A percentile compares a stretch with the other conserved stretches of the same genome.
Conservation (phyloP, 1,140 invertebrate genomes). For the Solen grandis region DNA sequence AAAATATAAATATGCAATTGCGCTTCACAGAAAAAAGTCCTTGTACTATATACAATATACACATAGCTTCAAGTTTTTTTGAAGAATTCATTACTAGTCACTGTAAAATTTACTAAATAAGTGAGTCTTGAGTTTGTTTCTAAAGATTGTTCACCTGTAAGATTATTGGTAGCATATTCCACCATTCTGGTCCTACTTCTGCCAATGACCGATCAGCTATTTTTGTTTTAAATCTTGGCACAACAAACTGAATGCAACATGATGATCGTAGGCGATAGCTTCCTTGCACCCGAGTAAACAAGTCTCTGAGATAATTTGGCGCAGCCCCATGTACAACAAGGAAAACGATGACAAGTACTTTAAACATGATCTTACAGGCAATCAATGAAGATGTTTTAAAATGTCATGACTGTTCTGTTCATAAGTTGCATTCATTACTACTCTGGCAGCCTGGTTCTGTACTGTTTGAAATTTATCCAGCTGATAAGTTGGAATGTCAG, state of each 20-base stretch:
- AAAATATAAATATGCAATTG: no score
- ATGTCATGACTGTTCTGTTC: not conserved
- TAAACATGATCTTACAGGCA: not conserved
- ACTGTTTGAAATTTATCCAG: conserved; percentile 21
- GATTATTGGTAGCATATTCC: not conserved
- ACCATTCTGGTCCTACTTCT: not conserved
- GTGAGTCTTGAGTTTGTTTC: no score
- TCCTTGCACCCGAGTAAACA: not conserved
- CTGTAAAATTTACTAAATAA: no score
- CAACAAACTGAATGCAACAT: not conserved
- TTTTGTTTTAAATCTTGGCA: not conserved
- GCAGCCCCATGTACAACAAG: not conserved
- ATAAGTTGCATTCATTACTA: conserved; percentile 15
- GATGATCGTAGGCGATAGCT: not conserved
- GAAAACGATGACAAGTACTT: not conserved
- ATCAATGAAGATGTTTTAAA: not conserved
- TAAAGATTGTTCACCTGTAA: no score
- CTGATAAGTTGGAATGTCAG: conserved; percentile 15
- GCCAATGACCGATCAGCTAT: not conserved
- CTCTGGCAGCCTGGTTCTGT: conserved; percentile 31
- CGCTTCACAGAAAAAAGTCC: no score
- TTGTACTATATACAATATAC: no score
- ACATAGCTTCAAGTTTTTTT: no score
- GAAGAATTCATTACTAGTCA: no score
- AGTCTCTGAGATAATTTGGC: not conserved